A percentile compares a stretch with the other conserved stretches of the same genome.
These are phyloP conservation scores for Garrulus glandarius DNA, from an alignment of 2,797 vertebrate species.

Conservation along the genomic window DNA sequence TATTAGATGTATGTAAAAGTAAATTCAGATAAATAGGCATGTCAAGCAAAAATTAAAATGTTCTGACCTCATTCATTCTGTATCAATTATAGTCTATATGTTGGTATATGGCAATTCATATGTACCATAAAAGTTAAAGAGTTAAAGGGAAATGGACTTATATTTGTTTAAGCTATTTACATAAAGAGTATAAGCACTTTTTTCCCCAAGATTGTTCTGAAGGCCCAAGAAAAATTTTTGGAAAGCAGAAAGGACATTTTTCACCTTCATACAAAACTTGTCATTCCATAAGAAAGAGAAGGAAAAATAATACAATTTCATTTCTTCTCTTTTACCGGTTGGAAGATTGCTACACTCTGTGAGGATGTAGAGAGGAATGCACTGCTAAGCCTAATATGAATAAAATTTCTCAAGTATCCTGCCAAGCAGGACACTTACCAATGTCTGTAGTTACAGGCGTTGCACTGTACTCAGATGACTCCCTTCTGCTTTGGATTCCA, in stretches of 20 bases:
- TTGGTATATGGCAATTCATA: background rate
- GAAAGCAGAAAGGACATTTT: background rate
- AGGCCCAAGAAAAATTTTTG: background rate
- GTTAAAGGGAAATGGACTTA: background rate
- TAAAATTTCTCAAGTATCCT: background rate
- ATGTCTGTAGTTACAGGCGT: background rate
- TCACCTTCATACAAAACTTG: background rate
- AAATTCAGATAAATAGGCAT: background rate
- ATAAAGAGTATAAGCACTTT: background rate
- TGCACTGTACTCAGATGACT: background rate
- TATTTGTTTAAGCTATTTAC: background rate
- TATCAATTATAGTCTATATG: background rate
- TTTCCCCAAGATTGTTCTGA: background rate
- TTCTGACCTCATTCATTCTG: background rate
- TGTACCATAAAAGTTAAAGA: background rate
- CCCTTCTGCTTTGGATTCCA: background rate
- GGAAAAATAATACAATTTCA: background rate
- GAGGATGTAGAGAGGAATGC: background rate
- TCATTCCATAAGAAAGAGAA: background rate
- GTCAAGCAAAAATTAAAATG: background rate
- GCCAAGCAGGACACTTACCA: background rate
- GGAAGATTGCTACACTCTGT: background rate
- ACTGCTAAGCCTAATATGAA: background rate
- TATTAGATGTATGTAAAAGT: background rate
- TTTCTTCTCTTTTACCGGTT: background rate